A percentile compares a stretch with the other conserved stretches of the same genome.
Evolutionary conservation across 2,113 vertebrate genomes (phyloP).

Genomic region (Microtus ochrogaster): DNA sequence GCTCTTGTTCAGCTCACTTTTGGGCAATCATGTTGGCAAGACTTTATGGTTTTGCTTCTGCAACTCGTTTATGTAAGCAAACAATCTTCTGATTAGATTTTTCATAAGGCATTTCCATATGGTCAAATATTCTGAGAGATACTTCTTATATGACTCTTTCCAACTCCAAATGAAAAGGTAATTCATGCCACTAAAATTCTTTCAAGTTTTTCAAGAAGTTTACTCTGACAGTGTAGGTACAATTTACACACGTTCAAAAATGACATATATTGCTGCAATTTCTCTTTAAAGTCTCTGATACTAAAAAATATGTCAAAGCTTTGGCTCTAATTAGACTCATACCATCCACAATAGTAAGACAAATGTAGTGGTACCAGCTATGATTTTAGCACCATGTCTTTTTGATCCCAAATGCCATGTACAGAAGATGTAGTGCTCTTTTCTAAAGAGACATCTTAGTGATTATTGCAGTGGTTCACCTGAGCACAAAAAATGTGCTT

Average conservation of each 20-base stretch:
- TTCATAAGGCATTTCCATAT: neutral
- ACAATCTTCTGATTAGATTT: neutral
- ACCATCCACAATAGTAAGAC: neutral
- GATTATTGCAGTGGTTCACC: neutral
- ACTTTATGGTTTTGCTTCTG: neutral
- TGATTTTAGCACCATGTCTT: neutral
- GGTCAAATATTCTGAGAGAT: neutral
- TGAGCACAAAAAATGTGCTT: neutral
- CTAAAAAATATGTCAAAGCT: neutral
- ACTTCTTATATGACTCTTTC: too few species aligned
- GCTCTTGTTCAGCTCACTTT: too few species aligned
- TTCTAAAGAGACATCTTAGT: neutral
- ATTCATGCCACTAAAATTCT: neutral
- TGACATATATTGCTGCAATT: neutral
- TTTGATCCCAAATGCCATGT: neutral
- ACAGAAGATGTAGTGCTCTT: neutral
- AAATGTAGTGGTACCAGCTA: neutral
- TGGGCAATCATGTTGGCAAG: too few species aligned
- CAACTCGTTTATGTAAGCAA: neutral
- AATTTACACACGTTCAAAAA: neutral
- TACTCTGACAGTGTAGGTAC: neutral
- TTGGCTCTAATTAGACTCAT: neutral
- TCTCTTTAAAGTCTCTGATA: neutral
- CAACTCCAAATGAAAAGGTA: slow-evolving; percentile 31
- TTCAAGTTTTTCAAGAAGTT: neutral